Evolutionary conservation across 1,140 invertebrate genomes (phyloP), one percentile per base, ranked within the genome.

Genomic region (Vollenhovia emeryi): DNA sequence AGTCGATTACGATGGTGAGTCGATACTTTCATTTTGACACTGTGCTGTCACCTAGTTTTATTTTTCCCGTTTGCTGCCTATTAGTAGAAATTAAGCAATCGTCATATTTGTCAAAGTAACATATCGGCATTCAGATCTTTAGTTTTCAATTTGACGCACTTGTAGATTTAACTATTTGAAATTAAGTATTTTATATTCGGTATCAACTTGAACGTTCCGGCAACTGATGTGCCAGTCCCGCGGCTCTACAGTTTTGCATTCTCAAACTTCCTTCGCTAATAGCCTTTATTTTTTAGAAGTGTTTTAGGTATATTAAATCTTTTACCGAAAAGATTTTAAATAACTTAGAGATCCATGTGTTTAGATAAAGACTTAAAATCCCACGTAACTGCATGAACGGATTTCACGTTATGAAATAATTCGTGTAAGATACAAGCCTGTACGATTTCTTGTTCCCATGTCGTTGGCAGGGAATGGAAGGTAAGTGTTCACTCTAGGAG

Each of bases 1-100:
- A 57, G 95, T 97, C 66, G 97, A 97, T 95, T 97, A 97, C 87
- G 97, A 97, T 93, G 96, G 96, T 96, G 92, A 93, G 91, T 87
- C 18, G 24, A 9, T 33, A 64, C 1, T 36, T 48, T 11, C 0
- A 30, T 43, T 79, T 79, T 27, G 7, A 64, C 30, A 0, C 18
- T 66, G 24, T 68, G 6, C 30, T 36, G 6, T 33, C n/a, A 43
- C 18, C 3, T 69, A 50, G 3, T 30, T 55, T 13, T 0, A 43
- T 69, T 48, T 50, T 50, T 36, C 15, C n/a, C 21, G 24, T 82
- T 48, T 82, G n/a, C 8, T n/a, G 36, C 11, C 13, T 71, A 66
- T 73, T 24, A 24, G 21, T 21, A 21, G 43, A 43, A 66, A 43
- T 43, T 64, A 40, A 45, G 6, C 7, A 66, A 30, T 64, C 3